Conservation (phyloP, 2,797 vertebrate genomes). For the Lacerta bilineata region DNA sequence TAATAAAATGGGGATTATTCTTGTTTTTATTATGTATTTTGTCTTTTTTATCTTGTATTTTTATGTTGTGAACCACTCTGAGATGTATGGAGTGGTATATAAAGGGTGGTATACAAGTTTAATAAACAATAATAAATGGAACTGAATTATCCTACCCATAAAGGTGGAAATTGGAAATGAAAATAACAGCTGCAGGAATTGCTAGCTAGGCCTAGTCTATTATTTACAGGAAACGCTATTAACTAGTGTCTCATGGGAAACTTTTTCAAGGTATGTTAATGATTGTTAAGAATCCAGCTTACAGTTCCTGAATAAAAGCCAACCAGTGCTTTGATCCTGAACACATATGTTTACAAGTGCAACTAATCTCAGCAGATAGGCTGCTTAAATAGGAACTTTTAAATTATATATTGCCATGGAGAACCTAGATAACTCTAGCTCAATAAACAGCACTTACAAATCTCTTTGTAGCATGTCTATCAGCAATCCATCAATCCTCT, state of each 20-base stretch:
- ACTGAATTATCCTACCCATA: not conserved
- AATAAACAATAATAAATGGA: not conserved
- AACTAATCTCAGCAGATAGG: not conserved
- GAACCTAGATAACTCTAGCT: constrained; percentile 64
- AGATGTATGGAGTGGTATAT: too few species aligned
- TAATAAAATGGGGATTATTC: too few species aligned
- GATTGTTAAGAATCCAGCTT: not conserved
- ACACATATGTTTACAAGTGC: not conserved
- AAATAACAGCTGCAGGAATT: not conserved
- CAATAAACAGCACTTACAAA: constrained; percentile 83
- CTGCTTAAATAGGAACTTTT: not conserved
- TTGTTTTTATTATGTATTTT: too few species aligned
- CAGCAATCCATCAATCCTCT: constrained; percentile 89
- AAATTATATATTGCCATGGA: not conserved
- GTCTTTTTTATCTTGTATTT: too few species aligned
- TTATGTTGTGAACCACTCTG: too few species aligned
- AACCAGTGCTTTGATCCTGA: not conserved
- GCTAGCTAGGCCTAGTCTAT: not conserved
- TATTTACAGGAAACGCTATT: not conserved
- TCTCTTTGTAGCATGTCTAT: constrained; percentile 92
- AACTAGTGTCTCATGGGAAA: not conserved
- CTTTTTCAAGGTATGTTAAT: not conserved
- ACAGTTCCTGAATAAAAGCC: not conserved
- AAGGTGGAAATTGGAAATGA: not conserved
- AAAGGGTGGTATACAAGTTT: too few species aligned